Base-by-base conservation (phyloP, 2,797 vertebrate genomes). In the Synaphobranchus kaupii region DNA sequence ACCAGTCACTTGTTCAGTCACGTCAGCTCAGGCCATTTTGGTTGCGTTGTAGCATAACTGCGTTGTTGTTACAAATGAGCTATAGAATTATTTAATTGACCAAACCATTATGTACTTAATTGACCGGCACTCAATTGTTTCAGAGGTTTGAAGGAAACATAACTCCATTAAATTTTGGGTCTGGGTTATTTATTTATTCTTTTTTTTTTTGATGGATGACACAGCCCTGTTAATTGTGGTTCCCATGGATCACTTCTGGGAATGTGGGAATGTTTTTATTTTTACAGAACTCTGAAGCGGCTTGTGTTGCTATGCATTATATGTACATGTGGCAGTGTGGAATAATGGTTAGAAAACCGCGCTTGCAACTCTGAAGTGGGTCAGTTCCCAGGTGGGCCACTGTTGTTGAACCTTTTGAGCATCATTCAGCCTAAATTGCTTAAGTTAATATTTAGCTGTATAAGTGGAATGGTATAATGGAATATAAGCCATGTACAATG, bases 61-160 rank as follows among this genome's bases (percentile, higher is more conserved):
- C 31, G 86, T 88, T 90, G 47, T 31, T 50, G 50, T 83, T 87
- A 66, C 73, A 78, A 4, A 54, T 22, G 0, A 20, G 84, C 89
- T 84, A 87, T 47, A 81, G 47, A 83, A 90, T 90, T 9, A 52
- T 68, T 90, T 88, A 39, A 89, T 88, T 85, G 80, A 88, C 86
- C 17, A 28, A 78, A 39, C 86, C 47, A 52, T 50, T 87, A 90
- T 28, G 56, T 86, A 28, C 76, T 82, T 89, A 87, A 88, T 84
- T 90, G 83, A 88, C 85, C 52, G 54, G 80, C 56, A 28, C n/a
- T 34, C 31, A 78, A 48, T 81, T 81, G 78, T 81, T n/a, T 20
- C 28, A 34, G 34, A 4, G 34, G 39, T 34, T 48, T 50, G 4
- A 48, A 50, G 44, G 47, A 81, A 81, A 48, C 78, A 13, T 47